Base-by-base conservation (phyloP, 2,797 vertebrate genomes). In the Cyprinella venusta region DNA sequence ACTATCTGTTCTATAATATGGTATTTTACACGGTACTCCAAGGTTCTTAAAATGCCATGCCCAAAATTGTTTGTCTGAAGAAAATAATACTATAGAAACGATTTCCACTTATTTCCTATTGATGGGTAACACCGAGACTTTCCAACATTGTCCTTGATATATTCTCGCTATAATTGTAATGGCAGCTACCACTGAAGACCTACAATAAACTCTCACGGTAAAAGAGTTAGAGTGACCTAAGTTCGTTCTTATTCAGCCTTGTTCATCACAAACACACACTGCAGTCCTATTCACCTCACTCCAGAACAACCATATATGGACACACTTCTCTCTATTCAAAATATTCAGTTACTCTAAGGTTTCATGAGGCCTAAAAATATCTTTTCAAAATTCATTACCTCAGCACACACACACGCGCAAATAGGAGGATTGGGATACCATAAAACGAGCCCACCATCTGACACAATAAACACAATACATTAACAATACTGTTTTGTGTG, bases 301-400 rank as follows among this genome's bases (percentile, higher is more conserved):
- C 30, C 61, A 40, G 12, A 67, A 75, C 71, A 82, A 48, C 81
- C 64, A 45, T 76, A 76, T 76, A 82, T 76, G 72, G 72, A 42
- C 48, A 68, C 10, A 33, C 33, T 56, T 82, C 63, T 76, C 36
- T 16, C 12, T 54, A 82, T 82, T 65, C 36, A 8, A 82, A 74
- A 54, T 74, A 75, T 82, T 76, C 30, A 54, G n/a, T 82, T 76
- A 74, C 42, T 72, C 56, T 52, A 76, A 72, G 61, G 70, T 82
- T 76, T 82, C 70, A 82, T 56, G 61, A 42, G 70, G 61, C 45
- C 71, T 75, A 82, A 82, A 82, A 64, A 74, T 82, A 82, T 26
- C 30, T 52, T 64, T 59, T 52, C 70, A 82, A 82, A 67, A 76
- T 30, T 76, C 45, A 75, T 74, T 76, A 76, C 61, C 70, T 56